A percentile compares a stretch with the other conserved stretches of the same genome.
phyloP scores from a whole-genome alignment of 2,113 vertebrate species.

The Mixornis gularis region DNA sequence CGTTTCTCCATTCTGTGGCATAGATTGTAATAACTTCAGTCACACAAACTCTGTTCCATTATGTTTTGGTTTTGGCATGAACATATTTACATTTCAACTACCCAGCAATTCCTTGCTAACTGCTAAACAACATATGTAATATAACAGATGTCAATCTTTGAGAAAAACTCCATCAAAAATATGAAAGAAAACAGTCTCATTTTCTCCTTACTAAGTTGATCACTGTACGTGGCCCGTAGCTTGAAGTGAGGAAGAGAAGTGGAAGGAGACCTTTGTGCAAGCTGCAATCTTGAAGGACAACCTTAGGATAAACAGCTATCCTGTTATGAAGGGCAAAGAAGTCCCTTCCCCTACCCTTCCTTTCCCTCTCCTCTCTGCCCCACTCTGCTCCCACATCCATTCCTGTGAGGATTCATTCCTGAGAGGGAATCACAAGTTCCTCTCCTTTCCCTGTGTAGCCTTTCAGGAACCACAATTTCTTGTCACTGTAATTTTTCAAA shows the following conservation, averaged over 20 bases:
- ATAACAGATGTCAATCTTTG: not conserved
- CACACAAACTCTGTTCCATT: not conserved
- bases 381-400: not conserved
- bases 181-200: not conserved
- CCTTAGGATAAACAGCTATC: not conserved
- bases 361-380: not conserved
- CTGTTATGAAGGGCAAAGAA: not conserved
- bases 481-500: not conserved
- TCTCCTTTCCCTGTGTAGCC: not conserved
- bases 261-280: not conserved
- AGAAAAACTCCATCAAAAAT: not conserved
- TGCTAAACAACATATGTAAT: not conserved
- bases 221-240: accelerated
- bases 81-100: not conserved
- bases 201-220: not conserved
- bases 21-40: not conserved
- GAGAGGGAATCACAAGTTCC: not conserved
- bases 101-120: not conserved
- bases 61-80: not conserved
- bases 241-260: not conserved
- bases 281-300: not conserved
- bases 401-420: not conserved
- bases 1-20: not conserved
- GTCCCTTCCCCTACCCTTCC: not conserved
- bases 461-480: not conserved